These are phyloP conservation scores for Chamaedrilus cognettii DNA, from an alignment of 2,888 invertebrate genomes.

Conservation along the genomic window DNA sequence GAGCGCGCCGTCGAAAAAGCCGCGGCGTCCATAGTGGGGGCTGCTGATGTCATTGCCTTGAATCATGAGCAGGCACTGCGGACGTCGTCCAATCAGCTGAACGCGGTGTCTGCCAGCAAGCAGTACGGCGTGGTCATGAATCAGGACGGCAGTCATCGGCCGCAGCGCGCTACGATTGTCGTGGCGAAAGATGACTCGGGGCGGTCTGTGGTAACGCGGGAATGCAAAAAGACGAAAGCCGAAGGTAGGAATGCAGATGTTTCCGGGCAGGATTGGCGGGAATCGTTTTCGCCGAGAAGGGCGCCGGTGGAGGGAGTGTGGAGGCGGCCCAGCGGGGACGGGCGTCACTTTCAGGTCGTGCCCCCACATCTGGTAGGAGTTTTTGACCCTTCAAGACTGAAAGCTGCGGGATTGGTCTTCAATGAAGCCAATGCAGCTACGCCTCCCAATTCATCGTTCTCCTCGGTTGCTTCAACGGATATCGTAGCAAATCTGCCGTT, in stretches of 20 bases:
- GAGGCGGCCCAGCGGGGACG: conserved; percentile 10
- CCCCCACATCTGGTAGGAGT: conserved; percentile 27
- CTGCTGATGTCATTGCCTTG: too few relatives aligned
- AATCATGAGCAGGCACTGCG: background rate
- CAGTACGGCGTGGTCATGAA: background rate
- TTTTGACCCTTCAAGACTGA: conserved; percentile 19
- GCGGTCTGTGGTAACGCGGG: too few relatives aligned
- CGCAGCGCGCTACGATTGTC: background rate
- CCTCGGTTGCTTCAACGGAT: too few relatives aligned
- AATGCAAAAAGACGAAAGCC: too few relatives aligned
- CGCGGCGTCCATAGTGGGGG: background rate
- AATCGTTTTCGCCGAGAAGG: background rate
- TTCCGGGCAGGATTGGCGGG: background rate
- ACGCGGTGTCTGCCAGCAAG: background rate
- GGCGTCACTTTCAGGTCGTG: conserved; percentile 17
- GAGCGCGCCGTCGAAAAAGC: background rate
- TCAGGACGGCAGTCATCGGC: background rate
- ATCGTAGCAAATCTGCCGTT: too few relatives aligned
- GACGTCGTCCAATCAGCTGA: background rate
- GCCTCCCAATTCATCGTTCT: too few relatives aligned
- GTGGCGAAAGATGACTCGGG: background rate
- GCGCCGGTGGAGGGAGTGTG: conserved; percentile 9
- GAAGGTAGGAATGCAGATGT: background rate
- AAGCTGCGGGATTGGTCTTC: background rate
- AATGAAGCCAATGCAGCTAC: too few relatives aligned